These are phyloP conservation scores for Calephelis virginiensis DNA, from an alignment of 1,140 invertebrate genomes.

Conservation along the genomic window DNA sequence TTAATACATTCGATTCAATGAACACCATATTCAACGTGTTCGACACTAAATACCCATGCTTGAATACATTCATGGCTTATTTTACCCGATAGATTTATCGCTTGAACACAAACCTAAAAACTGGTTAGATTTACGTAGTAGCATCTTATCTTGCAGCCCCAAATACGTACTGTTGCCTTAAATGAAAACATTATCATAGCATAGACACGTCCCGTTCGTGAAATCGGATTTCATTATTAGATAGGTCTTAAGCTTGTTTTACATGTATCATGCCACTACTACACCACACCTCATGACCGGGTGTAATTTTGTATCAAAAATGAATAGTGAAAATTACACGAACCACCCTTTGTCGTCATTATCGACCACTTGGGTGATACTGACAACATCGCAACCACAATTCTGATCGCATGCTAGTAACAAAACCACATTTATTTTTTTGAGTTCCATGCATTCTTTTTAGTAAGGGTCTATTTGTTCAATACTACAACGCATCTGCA, in stretches of 20 bases:
- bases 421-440: no score
- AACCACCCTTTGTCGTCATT: no score
- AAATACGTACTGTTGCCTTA: slow-evolving; percentile 36
- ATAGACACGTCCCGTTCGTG: slow-evolving; percentile 10
- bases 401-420: no score
- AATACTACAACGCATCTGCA: no score
- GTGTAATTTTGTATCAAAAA: no score
- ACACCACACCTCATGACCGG: background rate
- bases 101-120: slow-evolving; percentile 23
- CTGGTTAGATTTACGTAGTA: slow-evolving; percentile 21
- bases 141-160: slow-evolving; percentile 20
- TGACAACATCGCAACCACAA: no score
- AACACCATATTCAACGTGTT: slow-evolving; percentile 38
- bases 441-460: no score
- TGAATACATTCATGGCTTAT: slow-evolving; percentile 26
- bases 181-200: slow-evolving; percentile 41
- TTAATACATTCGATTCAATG: slow-evolving; percentile 41
- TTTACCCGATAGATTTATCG: slow-evolving; percentile 34
- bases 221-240: slow-evolving; percentile 52
- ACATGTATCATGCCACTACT: no score
- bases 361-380: no score
- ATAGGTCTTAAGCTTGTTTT: slow-evolving; percentile 20
- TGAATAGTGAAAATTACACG: no score
- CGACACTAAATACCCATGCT: slow-evolving; percentile 38
- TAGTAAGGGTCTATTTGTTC: no score